Conservation (phyloP, 2,113 vertebrate genomes). For the Burhinus bistriatus region DNA sequence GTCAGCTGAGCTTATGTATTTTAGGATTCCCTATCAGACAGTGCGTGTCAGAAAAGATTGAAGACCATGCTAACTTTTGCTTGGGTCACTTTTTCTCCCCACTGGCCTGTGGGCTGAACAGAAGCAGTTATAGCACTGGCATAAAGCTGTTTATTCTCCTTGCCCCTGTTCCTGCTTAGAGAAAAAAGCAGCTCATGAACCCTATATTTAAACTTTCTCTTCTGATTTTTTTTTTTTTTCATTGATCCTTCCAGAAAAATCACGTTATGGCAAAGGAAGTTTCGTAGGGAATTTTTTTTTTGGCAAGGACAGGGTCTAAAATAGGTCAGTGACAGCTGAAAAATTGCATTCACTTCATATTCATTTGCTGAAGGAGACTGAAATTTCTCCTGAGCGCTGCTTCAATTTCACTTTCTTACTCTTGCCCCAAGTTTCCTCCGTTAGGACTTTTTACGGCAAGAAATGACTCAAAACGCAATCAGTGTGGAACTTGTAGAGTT, state of each 20-base stretch:
- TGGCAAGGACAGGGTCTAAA: not conserved
- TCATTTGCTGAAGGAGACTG: not conserved
- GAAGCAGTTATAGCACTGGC: not conserved
- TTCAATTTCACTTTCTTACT: not conserved
- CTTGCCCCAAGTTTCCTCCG: not conserved
- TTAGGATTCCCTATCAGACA: slow-evolving; percentile 8
- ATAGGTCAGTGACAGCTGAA: slow-evolving; percentile 41
- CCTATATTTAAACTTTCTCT: not conserved
- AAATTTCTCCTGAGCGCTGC: slow-evolving; percentile 18
- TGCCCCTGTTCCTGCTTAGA: not conserved
- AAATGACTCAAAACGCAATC: not conserved
- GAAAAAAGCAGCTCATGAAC: not conserved
- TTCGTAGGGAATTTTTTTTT: not conserved
- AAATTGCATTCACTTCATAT: slow-evolving; percentile 16
- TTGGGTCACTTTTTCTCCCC: slow-evolving; percentile 7
- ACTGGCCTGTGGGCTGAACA: not conserved
- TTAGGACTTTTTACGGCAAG: not conserved
- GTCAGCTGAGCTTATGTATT: not conserved
- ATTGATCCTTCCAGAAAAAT: slow-evolving; percentile 26
- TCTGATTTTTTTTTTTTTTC: not conserved
- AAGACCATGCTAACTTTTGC: not conserved
- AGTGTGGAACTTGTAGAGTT: not conserved
- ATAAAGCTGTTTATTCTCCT: slow-evolving; percentile 12
- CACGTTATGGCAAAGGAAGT: slow-evolving; percentile 7
- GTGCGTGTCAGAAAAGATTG: not conserved